Base-by-base conservation (phyloP, 2,113 vertebrate species). In the Rostratula benghalensis region DNA sequence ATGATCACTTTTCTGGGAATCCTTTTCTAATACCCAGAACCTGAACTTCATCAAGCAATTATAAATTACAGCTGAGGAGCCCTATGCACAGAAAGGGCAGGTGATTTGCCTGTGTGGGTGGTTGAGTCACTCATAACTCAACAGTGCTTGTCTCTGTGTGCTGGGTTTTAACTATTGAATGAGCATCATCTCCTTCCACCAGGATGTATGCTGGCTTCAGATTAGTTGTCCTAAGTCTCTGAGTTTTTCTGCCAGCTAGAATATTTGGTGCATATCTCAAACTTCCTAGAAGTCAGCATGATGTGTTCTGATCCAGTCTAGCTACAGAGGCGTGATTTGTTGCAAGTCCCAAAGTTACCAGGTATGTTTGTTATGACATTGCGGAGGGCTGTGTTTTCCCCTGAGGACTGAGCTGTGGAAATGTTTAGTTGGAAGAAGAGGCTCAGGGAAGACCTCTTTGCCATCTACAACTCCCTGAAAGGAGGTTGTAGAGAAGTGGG, bases 61-160 rank as follows among this genome's bases (percentile, higher is more conserved):
- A 75, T 43, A 73, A 89, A 75, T 53, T 87, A 76, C 61, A 89
- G 39, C 57, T 56, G 20, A 92, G 90, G 86, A 90, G 79, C 83
- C 45, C 35, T 87, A 90, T 68, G 64, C 80, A 75, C 48, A 78
- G 73, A 90, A 75, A 82, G 71, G 87, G 60, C 73, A 90, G 80
- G 81, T 75, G 77, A 89, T 75, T 81, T 89, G 39, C 73, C 50
- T 92, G 35, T 21, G 86, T 83, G 71, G 73, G 61, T 86, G 86
- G 53, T 78, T 81, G 94, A 89, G 60, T 93, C 83, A 89, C 60
- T 73, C 51, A 21, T 39, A 90, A 63, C 21, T 74, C 67, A 53
- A 76, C 54, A 92, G 68, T 0, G 0, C 17, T 87, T 76, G 12
- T 19, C 37, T 75, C 27, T 0, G 0, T 79, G 56, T 71, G 65